Percentiles rank a stretch among this genome's conserved stretches.
These are phyloP conservation scores for Notolepis coatsorum DNA, from an alignment of 2,797 vertebrate genomes.

Conservation along the genomic window DNA sequence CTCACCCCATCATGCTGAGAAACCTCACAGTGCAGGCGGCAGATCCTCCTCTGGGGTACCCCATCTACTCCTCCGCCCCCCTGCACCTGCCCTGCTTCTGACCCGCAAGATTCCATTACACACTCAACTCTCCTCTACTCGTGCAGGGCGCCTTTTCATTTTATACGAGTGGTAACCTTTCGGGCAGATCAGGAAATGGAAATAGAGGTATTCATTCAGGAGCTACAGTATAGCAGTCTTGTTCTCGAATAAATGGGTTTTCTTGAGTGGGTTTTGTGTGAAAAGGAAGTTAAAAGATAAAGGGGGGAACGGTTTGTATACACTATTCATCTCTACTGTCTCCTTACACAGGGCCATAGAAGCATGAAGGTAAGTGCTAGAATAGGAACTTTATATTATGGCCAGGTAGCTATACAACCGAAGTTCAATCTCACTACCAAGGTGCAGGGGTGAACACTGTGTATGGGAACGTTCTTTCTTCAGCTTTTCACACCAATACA, in stretches of 20 bases:
- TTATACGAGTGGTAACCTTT: slow-evolving; percentile 1
- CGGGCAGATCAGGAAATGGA: neutral
- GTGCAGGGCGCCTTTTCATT: slow-evolving; percentile 3
- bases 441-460: slow-evolving; percentile 12
- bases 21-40: slow-evolving; percentile 96
- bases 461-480: slow-evolving; percentile 1
- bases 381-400: too few species aligned
- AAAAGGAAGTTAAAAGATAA: slow-evolving; percentile 21
- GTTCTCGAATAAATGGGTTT: slow-evolving; percentile 5
- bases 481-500: slow-evolving; percentile 28
- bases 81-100: slow-evolving; percentile 90
- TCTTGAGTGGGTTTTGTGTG: neutral
- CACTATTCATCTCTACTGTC: neutral
- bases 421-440: slow-evolving; percentile 10
- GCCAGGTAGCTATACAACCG: too few species aligned
- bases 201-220: neutral
- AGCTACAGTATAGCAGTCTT: slow-evolving; percentile 2
- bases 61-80: slow-evolving; percentile 92
- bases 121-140: neutral
- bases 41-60: slow-evolving; percentile 95
- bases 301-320: too few species aligned
- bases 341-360: too few species aligned
- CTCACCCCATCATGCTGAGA: slow-evolving; percentile 92
- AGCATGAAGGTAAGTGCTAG: too few species aligned
- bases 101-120: too few species aligned